Evolutionary conservation across 2,113 vertebrate genomes (phyloP).

Genomic region (Orientallactaga bullata): DNA sequence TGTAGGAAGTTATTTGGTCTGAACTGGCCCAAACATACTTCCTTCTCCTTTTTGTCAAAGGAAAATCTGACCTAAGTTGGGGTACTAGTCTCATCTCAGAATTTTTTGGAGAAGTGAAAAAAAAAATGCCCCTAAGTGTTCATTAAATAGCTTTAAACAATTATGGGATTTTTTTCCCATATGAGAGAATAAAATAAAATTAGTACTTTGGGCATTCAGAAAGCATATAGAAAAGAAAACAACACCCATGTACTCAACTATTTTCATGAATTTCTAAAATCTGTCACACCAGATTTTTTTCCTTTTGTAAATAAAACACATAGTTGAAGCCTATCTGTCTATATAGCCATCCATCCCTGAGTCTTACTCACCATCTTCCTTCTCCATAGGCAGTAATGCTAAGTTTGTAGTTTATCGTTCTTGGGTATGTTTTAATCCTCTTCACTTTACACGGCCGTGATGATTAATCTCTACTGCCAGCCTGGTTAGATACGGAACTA

Average conservation of each 20-base stretch:
- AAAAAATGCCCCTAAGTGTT: background rate
- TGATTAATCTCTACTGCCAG: no score
- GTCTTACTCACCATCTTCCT: background rate
- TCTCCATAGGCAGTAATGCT: slow-evolving; percentile 32
- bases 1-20: background rate
- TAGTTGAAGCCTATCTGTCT: background rate
- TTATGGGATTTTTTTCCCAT: background rate
- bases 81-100: background rate
- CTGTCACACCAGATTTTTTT: background rate
- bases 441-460: background rate
- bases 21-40: background rate
- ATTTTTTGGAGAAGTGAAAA: slow-evolving; percentile 1
- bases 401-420: background rate
- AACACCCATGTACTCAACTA: background rate
- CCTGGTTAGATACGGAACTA: no score
- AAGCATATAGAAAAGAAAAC: background rate
- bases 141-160: background rate
- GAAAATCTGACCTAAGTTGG: background rate
- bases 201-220: background rate
- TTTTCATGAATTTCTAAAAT: background rate
- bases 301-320: background rate
- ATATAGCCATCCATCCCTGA: background rate
- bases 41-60: background rate
- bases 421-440: background rate
- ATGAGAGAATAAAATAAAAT: background rate